Conservation (phyloP, 2,888 invertebrate genomes). For the Callimorpha dominula region DNA sequence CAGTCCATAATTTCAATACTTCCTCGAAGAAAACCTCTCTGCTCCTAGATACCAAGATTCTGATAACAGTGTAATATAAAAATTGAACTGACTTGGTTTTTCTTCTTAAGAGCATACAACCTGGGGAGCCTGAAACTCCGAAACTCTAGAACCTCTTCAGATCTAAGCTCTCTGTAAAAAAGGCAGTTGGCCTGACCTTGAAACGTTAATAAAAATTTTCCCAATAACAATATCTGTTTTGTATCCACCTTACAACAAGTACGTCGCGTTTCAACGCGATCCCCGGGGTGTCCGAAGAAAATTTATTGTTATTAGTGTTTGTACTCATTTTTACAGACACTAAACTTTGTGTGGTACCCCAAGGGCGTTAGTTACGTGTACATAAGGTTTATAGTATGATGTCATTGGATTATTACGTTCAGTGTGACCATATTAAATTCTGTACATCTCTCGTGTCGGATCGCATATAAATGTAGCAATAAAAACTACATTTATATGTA, state of each 20-base stretch:
- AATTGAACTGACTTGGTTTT: background rate
- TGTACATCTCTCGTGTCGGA: background rate
- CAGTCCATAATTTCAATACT: background rate
- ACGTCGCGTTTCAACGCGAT: conserved; percentile 24
- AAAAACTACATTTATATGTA: background rate
- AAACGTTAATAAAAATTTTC: background rate
- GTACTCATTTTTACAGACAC: conserved; percentile 53
- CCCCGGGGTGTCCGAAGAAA: conserved; percentile 48
- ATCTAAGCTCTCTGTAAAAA: background rate
- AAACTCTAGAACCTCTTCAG: background rate
- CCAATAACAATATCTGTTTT: background rate
- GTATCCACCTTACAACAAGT: conserved; percentile 23
- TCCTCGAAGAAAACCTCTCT: background rate
- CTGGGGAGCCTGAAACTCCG: background rate
- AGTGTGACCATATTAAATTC: conserved; percentile 3
- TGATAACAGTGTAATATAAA: background rate
- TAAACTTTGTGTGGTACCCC: conserved; percentile 43
- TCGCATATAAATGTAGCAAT: background rate
- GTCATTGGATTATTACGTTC: conserved; percentile 4
- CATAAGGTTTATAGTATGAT: conserved; percentile 28
- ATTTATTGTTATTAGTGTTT: conserved; percentile 53
- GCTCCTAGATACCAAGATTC: background rate
- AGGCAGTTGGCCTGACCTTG: background rate
- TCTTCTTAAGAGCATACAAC: background rate
- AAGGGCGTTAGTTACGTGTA: conserved; percentile 21